A percentile compares a stretch with the other conserved stretches of the same genome.
Evolutionary conservation across 2,888 invertebrate genomes (phyloP).

Genomic region (Oeneis ivallda): DNA sequence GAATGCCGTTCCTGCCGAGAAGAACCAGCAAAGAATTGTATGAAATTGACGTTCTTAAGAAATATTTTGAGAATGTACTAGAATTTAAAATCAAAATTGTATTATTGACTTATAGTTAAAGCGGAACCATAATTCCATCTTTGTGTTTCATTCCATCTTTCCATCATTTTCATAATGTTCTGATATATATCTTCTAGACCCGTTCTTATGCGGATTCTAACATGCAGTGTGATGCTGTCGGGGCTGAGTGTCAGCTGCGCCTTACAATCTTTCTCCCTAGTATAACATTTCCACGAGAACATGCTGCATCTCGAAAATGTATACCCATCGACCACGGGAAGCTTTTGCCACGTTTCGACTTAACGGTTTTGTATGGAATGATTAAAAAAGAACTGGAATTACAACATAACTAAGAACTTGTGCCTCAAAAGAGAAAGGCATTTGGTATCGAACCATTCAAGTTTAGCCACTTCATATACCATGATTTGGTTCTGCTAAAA

Average conservation of each 20-base stretch:
- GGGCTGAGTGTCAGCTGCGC: constrained; percentile 45
- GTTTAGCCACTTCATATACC: too few relatives aligned
- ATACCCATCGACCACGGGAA: constrained; percentile 47
- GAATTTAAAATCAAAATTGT: too few relatives aligned
- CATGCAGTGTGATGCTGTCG: constrained; percentile 33
- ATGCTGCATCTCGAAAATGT: constrained; percentile 44
- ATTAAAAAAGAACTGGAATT: neutral
- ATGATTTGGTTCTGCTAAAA: too few relatives aligned
- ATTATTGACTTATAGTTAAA: too few relatives aligned
- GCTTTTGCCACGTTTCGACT: constrained; percentile 8
- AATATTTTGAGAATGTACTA: too few relatives aligned
- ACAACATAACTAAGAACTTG: too few relatives aligned
- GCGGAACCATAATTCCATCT: constrained; percentile 20
- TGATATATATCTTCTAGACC: constrained; percentile 38
- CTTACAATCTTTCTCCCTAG: constrained; percentile 44
- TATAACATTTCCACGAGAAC: constrained; percentile 45
- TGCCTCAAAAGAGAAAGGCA: too few relatives aligned
- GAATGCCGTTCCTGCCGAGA: too few relatives aligned
- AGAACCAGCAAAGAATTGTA: too few relatives aligned
- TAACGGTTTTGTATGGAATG: constrained; percentile 10
- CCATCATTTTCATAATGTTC: too few relatives aligned
- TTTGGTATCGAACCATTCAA: too few relatives aligned
- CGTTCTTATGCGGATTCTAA: constrained; percentile 41
- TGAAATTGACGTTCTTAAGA: neutral
- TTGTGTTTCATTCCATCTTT: too few relatives aligned